A percentile compares a stretch with the other conserved stretches of the same genome.
phyloP scores from a whole-genome alignment of 2,113 vertebrate genomes.

The Silurus asotus region DNA sequence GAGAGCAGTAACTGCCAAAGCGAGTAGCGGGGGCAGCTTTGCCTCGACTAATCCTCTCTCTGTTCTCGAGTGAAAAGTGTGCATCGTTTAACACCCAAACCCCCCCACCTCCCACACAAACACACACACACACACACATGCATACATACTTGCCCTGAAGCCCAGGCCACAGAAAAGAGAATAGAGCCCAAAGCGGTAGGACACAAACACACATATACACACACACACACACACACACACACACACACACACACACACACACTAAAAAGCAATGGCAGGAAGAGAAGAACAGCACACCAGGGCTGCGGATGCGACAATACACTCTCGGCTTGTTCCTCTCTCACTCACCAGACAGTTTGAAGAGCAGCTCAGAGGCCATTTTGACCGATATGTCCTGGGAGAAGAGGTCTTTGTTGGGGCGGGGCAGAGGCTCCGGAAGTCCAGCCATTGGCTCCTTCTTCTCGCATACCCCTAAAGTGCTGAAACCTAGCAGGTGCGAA shows the following conservation, averaged over 20 bases:
- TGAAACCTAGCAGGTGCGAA: conserved; percentile 84
- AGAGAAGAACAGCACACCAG: neutral
- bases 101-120: conserved; percentile 19
- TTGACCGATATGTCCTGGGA: conserved; percentile 99
- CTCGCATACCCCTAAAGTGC: conserved; percentile 89
- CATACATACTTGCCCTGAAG: neutral
- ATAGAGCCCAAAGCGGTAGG: neutral
- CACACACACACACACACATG: conserved; percentile 6
- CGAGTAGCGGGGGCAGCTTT: conserved; percentile 39
- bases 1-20: conserved; percentile 47
- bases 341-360: conserved; percentile 90
- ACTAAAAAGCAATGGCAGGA: neutral
- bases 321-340: neutral
- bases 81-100: conserved; percentile 43
- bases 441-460: conserved; percentile 82
- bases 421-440: conserved; percentile 81
- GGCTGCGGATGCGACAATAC: neutral
- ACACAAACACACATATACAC: too few species aligned
- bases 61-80: conserved; percentile 46
- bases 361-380: conserved; percentile 98
- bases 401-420: conserved; percentile 92
- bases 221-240: neutral
- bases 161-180: neutral
- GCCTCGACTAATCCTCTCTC: conserved; percentile 46
- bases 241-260: conserved; percentile 27